phyloP scores from a whole-genome alignment of 2,888 invertebrate genomes.

The Exephanes ischioxanthus region DNA sequence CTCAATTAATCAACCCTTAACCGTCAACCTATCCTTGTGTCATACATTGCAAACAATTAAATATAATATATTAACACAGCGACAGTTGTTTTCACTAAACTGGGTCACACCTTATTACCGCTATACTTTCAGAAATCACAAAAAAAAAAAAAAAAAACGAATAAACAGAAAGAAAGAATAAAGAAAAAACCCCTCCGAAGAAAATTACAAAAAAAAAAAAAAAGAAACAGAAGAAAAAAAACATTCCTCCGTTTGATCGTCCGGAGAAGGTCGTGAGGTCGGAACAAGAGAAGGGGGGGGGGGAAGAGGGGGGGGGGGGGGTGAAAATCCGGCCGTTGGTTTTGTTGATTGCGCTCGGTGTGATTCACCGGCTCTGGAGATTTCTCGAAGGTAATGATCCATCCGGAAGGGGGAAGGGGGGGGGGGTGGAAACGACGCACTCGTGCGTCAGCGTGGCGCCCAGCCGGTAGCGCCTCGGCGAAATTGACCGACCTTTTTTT shows the following conservation, averaged over 20 bases:
- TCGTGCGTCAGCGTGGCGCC: conserved; percentile 34
- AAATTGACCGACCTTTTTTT: conserved; percentile 14
- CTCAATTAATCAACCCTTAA: background rate
- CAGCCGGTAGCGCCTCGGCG: conserved; percentile 16
- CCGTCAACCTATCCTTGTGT: conserved; percentile 4
- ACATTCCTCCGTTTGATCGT: conserved; percentile 11
- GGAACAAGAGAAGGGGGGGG: background rate
- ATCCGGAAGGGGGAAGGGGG: background rate
- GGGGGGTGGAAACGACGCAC: background rate
- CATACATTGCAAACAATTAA: conserved; percentile 35
- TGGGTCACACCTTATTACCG: background rate
- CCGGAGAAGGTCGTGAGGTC: background rate
- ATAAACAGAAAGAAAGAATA: too few species aligned
- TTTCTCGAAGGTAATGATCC: conserved; percentile 33
- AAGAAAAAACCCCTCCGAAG: background rate
- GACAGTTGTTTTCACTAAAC: background rate
- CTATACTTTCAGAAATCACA: background rate
- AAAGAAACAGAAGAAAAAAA: background rate
- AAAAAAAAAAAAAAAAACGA: too few species aligned
- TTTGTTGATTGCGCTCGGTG: conserved; percentile 58
- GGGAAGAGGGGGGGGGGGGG: background rate
- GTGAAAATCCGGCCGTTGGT: background rate
- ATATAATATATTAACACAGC: conserved; percentile 6
- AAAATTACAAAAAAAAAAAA: background rate
- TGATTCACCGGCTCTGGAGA: conserved; percentile 24